Evolutionary conservation across 2,888 invertebrate species (phyloP).

Genomic region (Crocallis elinguaria): DNA sequence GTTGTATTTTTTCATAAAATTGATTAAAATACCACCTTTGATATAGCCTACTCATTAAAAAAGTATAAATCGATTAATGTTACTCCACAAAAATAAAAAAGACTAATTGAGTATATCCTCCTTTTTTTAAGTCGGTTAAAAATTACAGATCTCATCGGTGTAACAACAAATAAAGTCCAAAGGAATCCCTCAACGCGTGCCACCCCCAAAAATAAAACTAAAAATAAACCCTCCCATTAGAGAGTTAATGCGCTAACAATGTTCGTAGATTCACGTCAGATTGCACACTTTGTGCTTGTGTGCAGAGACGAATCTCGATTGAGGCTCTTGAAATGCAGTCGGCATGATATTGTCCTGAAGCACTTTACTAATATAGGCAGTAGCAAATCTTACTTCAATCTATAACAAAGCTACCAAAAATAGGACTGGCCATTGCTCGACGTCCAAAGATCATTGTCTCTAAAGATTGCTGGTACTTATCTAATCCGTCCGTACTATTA

Average conservation of each 20-base stretch:
- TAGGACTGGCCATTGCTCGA: too few species aligned
- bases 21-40: too few species aligned
- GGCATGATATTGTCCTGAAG: slow-evolving; percentile 50
- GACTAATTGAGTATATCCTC: too few species aligned
- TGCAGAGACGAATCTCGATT: slow-evolving; percentile 44
- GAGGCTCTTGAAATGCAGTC: slow-evolving; percentile 40
- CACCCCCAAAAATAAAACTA: slow-evolving; percentile 72
- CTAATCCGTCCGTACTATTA: too few species aligned
- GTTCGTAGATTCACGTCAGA: slow-evolving; percentile 53
- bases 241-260: slow-evolving; percentile 79
- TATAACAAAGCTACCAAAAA: neutral
- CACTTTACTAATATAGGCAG: slow-evolving; percentile 8
- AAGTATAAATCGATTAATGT: too few species aligned
- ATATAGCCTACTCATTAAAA: too few species aligned
- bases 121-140: too few species aligned
- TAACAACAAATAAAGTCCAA: slow-evolving; percentile 32
- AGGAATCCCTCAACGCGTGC: slow-evolving; percentile 50
- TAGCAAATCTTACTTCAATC: neutral
- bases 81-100: too few species aligned
- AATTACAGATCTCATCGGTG: slow-evolving; percentile 44
- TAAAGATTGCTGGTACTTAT: too few species aligned
- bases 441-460: too few species aligned
- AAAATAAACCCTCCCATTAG: slow-evolving; percentile 77
- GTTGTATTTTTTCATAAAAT: too few species aligned
- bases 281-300: slow-evolving; percentile 29